Evolutionary conservation across 2,888 invertebrate genomes (phyloP).

Genomic region (Carcina quercana): DNA sequence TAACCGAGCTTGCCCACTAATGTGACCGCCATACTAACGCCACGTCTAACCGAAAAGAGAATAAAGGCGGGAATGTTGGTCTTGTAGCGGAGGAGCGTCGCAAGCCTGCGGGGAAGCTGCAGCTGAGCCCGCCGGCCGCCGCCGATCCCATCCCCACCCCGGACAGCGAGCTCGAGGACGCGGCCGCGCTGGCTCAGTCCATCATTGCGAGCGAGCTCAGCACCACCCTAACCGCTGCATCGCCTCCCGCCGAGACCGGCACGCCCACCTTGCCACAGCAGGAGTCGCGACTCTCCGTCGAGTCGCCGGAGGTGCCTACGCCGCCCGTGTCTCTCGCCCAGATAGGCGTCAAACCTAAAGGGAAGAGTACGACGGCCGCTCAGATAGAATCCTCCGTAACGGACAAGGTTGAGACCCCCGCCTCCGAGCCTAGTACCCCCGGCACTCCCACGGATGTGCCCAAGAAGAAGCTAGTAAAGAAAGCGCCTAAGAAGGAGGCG

Average conservation of each 20-base stretch:
- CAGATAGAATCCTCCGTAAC: constrained; percentile 57
- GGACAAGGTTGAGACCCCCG: constrained; percentile 22
- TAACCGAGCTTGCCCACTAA: constrained; percentile 75
- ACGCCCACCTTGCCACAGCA: constrained; percentile 27
- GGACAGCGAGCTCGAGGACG: constrained; percentile 69
- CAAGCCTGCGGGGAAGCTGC: constrained; percentile 59
- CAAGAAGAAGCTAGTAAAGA: constrained; percentile 63
- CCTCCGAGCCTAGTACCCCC: constrained; percentile 17
- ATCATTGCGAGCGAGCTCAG: constrained; percentile 66
- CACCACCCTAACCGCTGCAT: constrained; percentile 41
- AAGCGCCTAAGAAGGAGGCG: constrained; percentile 67
- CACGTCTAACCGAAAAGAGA: constrained; percentile 66
- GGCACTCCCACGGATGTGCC: constrained; percentile 33
- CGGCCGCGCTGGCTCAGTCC: constrained; percentile 58
- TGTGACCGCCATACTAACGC: constrained; percentile 75
- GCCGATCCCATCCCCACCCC: constrained; percentile 62
- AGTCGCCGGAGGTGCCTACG: constrained; percentile 57
- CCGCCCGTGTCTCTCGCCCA: constrained; percentile 71
- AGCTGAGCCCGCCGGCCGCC: constrained; percentile 50
- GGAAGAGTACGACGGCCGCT: constrained; percentile 49
- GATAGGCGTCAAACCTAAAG: constrained; percentile 59
- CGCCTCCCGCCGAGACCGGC: constrained; percentile 31
- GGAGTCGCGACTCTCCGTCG: constrained; percentile 41
- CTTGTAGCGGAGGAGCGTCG: constrained; percentile 71
- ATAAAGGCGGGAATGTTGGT: constrained; percentile 66